Conservation (phyloP, 2,888 invertebrate genomes). For the Pristionchus mayeri region DNA sequence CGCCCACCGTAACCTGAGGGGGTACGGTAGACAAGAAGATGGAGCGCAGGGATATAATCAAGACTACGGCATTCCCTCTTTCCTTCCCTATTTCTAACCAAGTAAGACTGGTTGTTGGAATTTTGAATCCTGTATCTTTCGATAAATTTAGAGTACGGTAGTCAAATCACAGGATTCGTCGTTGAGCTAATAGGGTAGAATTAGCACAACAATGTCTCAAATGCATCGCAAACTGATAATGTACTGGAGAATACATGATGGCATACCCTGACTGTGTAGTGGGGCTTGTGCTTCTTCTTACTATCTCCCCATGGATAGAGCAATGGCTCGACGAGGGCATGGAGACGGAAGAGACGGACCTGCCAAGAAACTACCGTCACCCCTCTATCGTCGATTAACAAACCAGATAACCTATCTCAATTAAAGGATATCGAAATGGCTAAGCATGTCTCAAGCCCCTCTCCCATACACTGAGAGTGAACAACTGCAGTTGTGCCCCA, state of each 20-base stretch:
- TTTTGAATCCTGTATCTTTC: no score
- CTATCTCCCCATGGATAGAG: conserved; percentile 49
- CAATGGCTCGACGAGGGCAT: conserved; percentile 58
- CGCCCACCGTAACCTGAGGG: conserved; percentile 55
- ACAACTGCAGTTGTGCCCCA: conserved; percentile 62
- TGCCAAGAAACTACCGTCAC: neutral
- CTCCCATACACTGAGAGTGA: conserved; percentile 59
- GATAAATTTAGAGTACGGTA: no score
- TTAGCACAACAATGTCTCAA: no score
- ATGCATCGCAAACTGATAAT: neutral
- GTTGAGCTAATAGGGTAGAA: no score
- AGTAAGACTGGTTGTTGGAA: no score
- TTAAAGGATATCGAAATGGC: no score
- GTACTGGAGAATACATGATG: neutral
- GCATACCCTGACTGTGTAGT: conserved; percentile 13
- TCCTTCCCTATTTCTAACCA: no score
- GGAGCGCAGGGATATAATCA: no score
- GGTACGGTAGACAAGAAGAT: neutral
- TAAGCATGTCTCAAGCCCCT: no score
- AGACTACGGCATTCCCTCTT: no score
- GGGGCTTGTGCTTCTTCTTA: conserved; percentile 47
- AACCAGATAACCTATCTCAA: no score
- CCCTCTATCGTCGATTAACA: neutral
- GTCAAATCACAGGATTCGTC: no score
- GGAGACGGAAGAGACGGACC: conserved; percentile 66